Percentiles rank a stretch among this genome's conserved stretches.
phyloP scores from a whole-genome alignment of 2,888 invertebrate species.

The Drosophila picticornis region DNA sequence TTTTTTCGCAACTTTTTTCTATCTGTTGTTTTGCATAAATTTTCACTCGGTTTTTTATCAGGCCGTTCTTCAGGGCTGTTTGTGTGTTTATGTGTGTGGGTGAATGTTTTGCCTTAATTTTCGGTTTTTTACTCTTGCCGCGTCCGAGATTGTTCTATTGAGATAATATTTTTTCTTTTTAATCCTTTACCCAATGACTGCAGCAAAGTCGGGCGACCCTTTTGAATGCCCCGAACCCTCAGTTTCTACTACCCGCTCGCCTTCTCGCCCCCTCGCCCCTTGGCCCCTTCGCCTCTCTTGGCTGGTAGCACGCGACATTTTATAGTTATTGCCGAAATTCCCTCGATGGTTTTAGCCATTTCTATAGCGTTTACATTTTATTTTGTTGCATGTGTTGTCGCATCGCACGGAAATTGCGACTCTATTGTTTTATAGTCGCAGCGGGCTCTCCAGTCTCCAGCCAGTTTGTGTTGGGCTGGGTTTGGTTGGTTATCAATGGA shows the following conservation, averaged over 20 bases:
- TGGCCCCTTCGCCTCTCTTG: conserved; percentile 34
- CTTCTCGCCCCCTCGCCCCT: neutral
- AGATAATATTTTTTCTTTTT: conserved; percentile 76
- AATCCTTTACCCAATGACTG: conserved; percentile 73
- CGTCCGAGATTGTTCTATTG: conserved; percentile 75
- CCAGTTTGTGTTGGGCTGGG: neutral
- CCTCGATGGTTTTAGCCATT: conserved; percentile 75
- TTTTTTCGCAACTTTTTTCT: conserved; percentile 37
- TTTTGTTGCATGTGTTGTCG: conserved; percentile 66
- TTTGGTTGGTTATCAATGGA: conserved; percentile 48
- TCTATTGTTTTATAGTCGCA: conserved; percentile 75
- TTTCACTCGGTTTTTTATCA: conserved; percentile 77
- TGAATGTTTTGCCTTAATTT: conserved; percentile 54
- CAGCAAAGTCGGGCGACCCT: conserved; percentile 50
- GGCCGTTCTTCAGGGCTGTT: conserved; percentile 27
- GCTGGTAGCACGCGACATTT: conserved; percentile 73
- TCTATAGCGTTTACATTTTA: conserved; percentile 71
- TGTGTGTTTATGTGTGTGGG: conserved; percentile 29
- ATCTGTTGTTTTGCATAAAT: conserved; percentile 76
- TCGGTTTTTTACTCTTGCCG: conserved; percentile 38
- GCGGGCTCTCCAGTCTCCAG: conserved; percentile 35
- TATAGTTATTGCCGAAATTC: conserved; percentile 80
- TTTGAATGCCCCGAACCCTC: neutral
- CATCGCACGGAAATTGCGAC: conserved; percentile 63
- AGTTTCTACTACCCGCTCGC: neutral